Evolutionary conservation across 92 coral and sea anemone species (phyloP).

Genomic region (Meandrina meandrites): DNA sequence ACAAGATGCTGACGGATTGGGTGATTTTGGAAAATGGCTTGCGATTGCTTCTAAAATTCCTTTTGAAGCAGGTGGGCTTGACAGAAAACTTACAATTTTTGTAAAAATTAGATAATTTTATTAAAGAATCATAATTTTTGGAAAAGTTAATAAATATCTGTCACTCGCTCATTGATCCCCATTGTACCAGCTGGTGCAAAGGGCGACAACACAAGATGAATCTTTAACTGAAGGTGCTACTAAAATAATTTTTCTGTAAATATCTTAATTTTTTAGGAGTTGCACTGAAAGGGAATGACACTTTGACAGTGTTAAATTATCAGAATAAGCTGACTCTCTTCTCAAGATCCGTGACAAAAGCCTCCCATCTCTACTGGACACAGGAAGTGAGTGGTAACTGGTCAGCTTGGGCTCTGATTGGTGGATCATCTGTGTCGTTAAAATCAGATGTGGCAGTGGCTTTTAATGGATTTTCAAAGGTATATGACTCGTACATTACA

Average conservation of each 20-base stretch:
- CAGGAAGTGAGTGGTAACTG: constrained; percentile 70
- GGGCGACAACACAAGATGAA: too few species aligned
- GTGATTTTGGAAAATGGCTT: constrained; percentile 73
- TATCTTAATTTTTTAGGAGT: constrained; percentile 45
- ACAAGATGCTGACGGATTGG: constrained; percentile 54
- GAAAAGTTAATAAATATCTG: too few species aligned
- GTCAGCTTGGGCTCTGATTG: constrained; percentile 85
- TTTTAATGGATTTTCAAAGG: constrained; percentile 83
- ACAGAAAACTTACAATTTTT: too few species aligned
- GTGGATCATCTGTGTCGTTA: constrained; percentile 79
- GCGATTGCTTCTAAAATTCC: constrained; percentile 60
- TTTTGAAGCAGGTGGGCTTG: constrained; percentile 57
- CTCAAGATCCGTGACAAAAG: constrained; percentile 73
- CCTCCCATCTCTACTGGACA: constrained; percentile 78
- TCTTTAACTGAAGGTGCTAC: too few species aligned
- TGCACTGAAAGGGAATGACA: constrained; percentile 68
- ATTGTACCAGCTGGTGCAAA: too few species aligned
- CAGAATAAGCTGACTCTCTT: constrained; percentile 76
- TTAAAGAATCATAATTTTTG: too few species aligned
- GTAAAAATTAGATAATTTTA: too few species aligned
- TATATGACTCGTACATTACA: not conserved
- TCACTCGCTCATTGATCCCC: too few species aligned
- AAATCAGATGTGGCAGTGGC: constrained; percentile 82
- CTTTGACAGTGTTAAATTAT: constrained; percentile 65
- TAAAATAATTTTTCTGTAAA: too few species aligned